phyloP scores from a whole-genome alignment of 2,797 vertebrate species.

The Micropoecilia bifurca region DNA sequence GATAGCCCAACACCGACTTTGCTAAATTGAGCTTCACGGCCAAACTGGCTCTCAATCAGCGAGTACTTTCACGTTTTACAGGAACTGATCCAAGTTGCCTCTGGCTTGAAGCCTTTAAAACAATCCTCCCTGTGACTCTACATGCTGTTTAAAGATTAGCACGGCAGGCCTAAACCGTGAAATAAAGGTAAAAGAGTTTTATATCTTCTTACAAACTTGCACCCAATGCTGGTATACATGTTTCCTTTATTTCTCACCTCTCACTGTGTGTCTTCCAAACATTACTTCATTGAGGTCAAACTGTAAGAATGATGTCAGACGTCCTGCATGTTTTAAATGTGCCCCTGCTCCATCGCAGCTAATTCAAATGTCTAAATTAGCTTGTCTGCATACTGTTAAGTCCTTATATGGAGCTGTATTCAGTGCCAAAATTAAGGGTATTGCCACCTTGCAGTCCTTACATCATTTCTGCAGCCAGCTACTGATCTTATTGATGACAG shows the following conservation, averaged over 20 bases:
- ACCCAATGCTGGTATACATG: neutral
- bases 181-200: neutral
- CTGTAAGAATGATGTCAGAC: neutral
- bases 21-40: slow-evolving; percentile 4
- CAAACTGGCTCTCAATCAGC: slow-evolving; percentile 18
- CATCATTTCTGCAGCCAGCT: no score
- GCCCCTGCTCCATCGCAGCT: neutral
- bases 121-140: neutral
- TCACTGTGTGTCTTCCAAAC: slow-evolving; percentile 33
- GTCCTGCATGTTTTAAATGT: neutral
- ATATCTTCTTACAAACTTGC: neutral
- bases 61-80: neutral
- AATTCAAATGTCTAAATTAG: neutral
- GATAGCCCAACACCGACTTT: slow-evolving; percentile 16
- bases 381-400: neutral
- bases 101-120: slow-evolving; percentile 7
- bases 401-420: no score
- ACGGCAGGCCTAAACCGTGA: neutral
- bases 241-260: slow-evolving; percentile 17
- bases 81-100: slow-evolving; percentile 15
- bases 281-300: slow-evolving; percentile 46
- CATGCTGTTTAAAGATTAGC: neutral
- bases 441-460: no score
- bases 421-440: no score
- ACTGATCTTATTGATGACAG: no score